A percentile compares a stretch with the other conserved stretches of the same genome.
phyloP scores from a whole-genome alignment of 2,888 invertebrate genomes.

The Sisyra terminalis region DNA sequence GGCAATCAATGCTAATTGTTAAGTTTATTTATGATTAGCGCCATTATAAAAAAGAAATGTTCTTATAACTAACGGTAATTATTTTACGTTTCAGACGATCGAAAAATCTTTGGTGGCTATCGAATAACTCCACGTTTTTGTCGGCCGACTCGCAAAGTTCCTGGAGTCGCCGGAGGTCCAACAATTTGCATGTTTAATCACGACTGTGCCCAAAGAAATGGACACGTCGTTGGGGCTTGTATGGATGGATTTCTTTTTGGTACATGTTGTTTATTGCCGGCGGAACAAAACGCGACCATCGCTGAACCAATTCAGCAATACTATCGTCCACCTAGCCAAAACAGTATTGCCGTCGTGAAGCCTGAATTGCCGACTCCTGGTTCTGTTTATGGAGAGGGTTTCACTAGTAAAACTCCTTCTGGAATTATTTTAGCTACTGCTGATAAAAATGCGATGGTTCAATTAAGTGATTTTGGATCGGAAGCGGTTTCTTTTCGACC shows the following conservation, averaged over 20 bases:
- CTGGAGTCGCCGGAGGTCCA: slow-evolving; percentile 39
- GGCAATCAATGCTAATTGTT: too few species aligned
- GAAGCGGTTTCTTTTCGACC: slow-evolving; percentile 17
- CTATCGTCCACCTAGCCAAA: slow-evolving; percentile 6
- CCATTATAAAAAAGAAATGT: too few species aligned
- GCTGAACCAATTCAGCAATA: slow-evolving; percentile 16
- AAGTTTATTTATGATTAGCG: too few species aligned
- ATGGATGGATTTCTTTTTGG: slow-evolving; percentile 89
- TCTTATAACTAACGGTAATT: not conserved
- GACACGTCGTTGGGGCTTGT: slow-evolving; percentile 75
- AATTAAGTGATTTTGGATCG: slow-evolving; percentile 17
- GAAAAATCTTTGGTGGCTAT: slow-evolving; percentile 73
- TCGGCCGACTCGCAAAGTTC: slow-evolving; percentile 48
- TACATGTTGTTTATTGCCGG: slow-evolving; percentile 68
- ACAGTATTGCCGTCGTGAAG: slow-evolving; percentile 17
- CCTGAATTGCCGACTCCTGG: slow-evolving; percentile 27
- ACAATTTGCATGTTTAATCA: slow-evolving; percentile 90
- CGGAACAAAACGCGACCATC: slow-evolving; percentile 18
- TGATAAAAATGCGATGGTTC: slow-evolving; percentile 22
- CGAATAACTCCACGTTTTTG: slow-evolving; percentile 71
- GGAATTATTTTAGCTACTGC: slow-evolving; percentile 21
- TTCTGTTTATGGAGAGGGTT: slow-evolving; percentile 18
- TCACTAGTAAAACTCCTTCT: slow-evolving; percentile 13
- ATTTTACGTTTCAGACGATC: slow-evolving; percentile 26
- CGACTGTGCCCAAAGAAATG: slow-evolving; percentile 63